phyloP scores from a whole-genome alignment of 2,113 vertebrate species.

The Aldabrachelys gigantea region DNA sequence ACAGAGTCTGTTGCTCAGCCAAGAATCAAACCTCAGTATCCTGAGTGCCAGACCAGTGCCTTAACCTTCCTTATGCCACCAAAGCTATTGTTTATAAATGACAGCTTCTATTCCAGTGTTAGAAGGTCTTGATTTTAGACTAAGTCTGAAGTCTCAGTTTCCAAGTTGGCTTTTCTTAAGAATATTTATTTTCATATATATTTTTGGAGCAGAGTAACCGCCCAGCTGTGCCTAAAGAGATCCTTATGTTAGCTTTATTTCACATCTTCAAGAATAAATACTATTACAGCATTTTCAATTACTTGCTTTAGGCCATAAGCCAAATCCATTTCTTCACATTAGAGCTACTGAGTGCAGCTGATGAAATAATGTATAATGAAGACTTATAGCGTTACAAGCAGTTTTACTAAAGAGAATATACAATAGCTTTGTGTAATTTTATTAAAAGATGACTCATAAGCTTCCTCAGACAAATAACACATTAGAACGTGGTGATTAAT shows the following conservation, averaged over 20 bases:
- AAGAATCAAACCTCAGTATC: not conserved
- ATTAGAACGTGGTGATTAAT: not conserved
- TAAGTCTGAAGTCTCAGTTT: not conserved
- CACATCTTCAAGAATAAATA: not conserved
- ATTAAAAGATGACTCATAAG: not conserved
- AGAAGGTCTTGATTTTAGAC: not conserved
- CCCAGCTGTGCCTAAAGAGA: not conserved
- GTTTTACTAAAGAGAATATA: not conserved
- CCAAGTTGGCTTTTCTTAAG: not conserved
- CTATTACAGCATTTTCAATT: not conserved
- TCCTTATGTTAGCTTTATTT: not conserved
- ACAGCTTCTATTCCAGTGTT: not conserved
- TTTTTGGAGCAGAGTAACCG: not conserved
- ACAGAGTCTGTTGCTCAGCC: not conserved
- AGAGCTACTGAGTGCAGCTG: not conserved
- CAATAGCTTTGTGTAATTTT: not conserved
- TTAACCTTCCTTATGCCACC: not conserved
- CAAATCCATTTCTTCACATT: not conserved
- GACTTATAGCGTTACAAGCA: not conserved
- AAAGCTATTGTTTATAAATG: not conserved
- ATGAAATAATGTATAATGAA: slow-evolving; percentile 4
- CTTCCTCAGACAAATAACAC: not conserved
- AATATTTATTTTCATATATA: not conserved
- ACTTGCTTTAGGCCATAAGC: not conserved
- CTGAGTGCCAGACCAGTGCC: not conserved